These are phyloP conservation scores for Seriola rivoliana DNA, from an alignment of 2,113 vertebrate species.

Conservation along the genomic window DNA sequence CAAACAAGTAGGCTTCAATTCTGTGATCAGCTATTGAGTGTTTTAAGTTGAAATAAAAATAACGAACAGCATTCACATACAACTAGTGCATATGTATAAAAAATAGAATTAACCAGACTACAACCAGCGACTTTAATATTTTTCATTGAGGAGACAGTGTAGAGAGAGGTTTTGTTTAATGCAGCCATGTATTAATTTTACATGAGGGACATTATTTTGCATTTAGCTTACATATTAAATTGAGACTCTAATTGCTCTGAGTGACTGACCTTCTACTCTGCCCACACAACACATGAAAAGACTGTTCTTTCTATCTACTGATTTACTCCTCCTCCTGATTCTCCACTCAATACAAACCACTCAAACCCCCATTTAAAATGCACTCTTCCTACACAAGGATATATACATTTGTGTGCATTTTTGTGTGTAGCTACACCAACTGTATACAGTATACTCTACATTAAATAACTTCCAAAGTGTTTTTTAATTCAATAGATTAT, in stretches of 20 bases:
- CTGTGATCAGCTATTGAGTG: not conserved
- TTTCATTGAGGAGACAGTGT: not conserved
- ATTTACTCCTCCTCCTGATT: conserved; percentile 25
- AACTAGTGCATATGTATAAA: not conserved
- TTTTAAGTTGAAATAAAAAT: not conserved
- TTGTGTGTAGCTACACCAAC: not conserved
- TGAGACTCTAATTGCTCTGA: conserved; percentile 28
- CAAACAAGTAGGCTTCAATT: not conserved
- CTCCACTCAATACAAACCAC: conserved; percentile 43
- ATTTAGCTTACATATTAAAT: conserved; percentile 24
- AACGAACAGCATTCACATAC: not conserved
- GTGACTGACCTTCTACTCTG: conserved; percentile 53
- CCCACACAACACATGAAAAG: conserved; percentile 22
- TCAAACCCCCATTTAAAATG: conserved; percentile 35
- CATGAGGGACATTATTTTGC: conserved; percentile 19
- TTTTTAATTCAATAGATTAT: conserved; percentile 1
- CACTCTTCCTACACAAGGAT: not conserved
- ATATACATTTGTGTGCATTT: not conserved
- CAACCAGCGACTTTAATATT: no score
- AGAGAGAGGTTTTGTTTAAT: conserved; percentile 25
- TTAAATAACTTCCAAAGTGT: not conserved
- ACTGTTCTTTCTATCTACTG: not conserved
- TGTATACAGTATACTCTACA: not conserved
- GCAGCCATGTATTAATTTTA: conserved; percentile 11
- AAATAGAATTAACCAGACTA: no score